Evolutionary conservation across 2,113 vertebrate species (phyloP), one percentile per base, ranked within the genome.

Genomic region (Chaetura pelagica): DNA sequence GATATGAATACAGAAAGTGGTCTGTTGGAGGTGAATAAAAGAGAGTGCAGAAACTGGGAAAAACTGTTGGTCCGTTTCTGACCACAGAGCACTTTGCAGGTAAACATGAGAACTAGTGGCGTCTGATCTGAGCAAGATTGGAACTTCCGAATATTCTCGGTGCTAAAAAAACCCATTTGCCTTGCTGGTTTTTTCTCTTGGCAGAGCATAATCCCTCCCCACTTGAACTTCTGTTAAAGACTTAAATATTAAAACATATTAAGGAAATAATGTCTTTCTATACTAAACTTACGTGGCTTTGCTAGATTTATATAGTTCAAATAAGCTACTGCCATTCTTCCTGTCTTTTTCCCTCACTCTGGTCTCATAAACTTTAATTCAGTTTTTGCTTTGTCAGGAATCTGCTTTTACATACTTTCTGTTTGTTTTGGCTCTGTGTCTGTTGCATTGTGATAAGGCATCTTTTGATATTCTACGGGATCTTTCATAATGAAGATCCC

Each of bases 401-500:
- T 91, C 94, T 76, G 54, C 66, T 91, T 95, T 87, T 91, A 26
- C 49, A 79, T 93, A 46, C 89, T 91, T 89, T 72, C 29, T 94
- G 89, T 91, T 95, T 95, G 66, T 68, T 93, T 95, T 96, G 96
- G 84, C 93, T 87, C 54, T 1, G 2, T 55, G 61, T 67, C 87
- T 7, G 0, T 38, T 90, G 89, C 93, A 81, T 81, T 96, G 92
- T 95, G 90, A 96, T 94, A 95, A 93, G 52, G 90, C 83, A 93
- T 88, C 92, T 84, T 86, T 93, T 93, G 90, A 90, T 94, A 93
- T 69, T 87, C 76, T 68, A 69, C 0, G 7, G 79, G 86, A 79
- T 87, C 69, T 94, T 89, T 96, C 62, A 92, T 93, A 96, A 94
- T 58, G 92, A 89, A 62, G 88, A 94, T 87, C 86, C 94, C 96